Percentiles rank a stretch among this genome's conserved stretches.
Evolutionary conservation across 1,140 invertebrate genomes (phyloP).

Genomic region (Anthonomus grandis): DNA sequence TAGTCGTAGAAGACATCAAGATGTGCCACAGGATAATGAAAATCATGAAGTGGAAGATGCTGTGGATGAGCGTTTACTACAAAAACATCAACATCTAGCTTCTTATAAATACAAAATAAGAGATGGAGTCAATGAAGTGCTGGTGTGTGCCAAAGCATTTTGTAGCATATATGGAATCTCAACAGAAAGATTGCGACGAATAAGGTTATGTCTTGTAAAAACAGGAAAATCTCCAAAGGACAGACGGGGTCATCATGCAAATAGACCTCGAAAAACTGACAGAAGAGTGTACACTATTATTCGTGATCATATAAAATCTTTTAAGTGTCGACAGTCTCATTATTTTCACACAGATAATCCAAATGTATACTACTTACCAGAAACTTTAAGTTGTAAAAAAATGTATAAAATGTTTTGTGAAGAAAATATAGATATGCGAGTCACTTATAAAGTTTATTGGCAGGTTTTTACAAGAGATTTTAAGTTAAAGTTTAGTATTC

Average conservation of each 20-base stretch:
- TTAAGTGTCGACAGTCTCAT: neutral
- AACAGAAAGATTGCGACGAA: neutral
- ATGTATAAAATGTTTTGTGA: too few relatives aligned
- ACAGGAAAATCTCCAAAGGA: neutral
- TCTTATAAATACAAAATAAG: constrained; percentile 2
- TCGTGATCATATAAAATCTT: neutral
- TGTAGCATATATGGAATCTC: neutral
- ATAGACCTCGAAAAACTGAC: neutral
- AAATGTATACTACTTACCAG: constrained; percentile 3
- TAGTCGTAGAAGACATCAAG: constrained; percentile 1
- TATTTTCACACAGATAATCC: neutral
- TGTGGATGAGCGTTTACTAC: neutral
- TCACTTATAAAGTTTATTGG: constrained; percentile 3
- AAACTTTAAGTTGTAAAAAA: neutral
- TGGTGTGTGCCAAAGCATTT: neutral
- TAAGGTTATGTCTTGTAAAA: neutral
- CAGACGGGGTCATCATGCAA: neutral
- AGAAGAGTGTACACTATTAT: too few relatives aligned
- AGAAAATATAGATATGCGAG: neutral
- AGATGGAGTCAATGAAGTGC: neutral
- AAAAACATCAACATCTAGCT: constrained; percentile 2
- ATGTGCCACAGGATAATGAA: neutral
- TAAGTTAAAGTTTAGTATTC: neutral
- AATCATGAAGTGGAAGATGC: neutral
- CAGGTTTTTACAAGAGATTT: neutral